A percentile compares a stretch with the other conserved stretches of the same genome.
phyloP scores from a whole-genome alignment of 2,113 vertebrate genomes.

The Cyanistes caeruleus region DNA sequence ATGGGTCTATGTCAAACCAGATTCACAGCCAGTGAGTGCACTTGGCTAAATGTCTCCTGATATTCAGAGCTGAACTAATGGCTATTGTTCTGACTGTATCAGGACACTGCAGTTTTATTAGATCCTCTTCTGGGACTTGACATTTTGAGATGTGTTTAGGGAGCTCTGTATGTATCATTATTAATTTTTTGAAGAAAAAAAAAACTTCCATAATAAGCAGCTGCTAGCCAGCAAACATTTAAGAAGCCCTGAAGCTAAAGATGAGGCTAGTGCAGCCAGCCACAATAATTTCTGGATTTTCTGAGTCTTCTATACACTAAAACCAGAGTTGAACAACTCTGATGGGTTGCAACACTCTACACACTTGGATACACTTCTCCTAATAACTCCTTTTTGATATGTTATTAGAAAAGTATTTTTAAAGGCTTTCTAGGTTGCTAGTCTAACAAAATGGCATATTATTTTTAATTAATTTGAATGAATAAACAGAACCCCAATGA shows the following conservation, averaged over 20 bases:
- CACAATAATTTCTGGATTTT: neutral
- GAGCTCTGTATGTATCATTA: neutral
- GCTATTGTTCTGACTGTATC: neutral
- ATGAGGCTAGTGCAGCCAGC: neutral
- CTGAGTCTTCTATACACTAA: neutral
- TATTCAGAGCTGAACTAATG: conserved; percentile 42
- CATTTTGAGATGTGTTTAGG: neutral
- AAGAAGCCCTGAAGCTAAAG: neutral
- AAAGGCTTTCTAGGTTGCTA: neutral
- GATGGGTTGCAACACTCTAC: neutral
- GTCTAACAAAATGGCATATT: neutral
- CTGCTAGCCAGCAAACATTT: neutral
- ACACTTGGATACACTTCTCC: neutral
- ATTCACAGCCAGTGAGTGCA: neutral
- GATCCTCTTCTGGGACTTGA: neutral
- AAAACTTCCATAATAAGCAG: neutral
- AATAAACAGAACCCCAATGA: neutral
- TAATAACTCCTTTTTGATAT: neutral
- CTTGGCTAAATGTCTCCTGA: neutral
- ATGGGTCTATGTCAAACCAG: neutral
- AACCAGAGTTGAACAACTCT: neutral
- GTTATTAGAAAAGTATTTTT: neutral
- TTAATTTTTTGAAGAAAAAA: neutral
- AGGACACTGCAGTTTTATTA: neutral
- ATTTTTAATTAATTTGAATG: neutral